A percentile compares a stretch with the other conserved stretches of the same genome.
Evolutionary conservation across 2,797 vertebrate genomes (phyloP).

Genomic region (Manis javanica): DNA sequence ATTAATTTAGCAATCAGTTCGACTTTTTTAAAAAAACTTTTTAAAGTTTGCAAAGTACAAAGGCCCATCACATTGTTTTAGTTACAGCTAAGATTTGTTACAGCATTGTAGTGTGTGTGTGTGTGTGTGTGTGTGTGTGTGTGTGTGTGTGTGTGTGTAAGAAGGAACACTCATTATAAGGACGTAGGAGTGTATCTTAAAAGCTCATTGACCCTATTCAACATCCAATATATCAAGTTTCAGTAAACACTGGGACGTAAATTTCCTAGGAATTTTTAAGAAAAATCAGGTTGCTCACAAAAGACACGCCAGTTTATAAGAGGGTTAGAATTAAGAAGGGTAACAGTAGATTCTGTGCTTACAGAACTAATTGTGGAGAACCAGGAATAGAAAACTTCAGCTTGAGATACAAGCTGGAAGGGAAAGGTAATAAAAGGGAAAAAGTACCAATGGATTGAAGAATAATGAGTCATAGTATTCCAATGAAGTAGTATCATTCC

Average conservation of each 20-base stretch:
- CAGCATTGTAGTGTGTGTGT: background rate
- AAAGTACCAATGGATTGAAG: background rate
- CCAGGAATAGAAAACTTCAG: background rate
- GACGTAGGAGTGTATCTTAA: background rate
- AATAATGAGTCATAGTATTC: background rate
- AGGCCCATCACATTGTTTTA: background rate
- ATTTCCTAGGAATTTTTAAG: background rate
- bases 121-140: background rate
- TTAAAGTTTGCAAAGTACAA: background rate
- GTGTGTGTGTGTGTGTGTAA: background rate
- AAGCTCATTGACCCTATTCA: background rate
- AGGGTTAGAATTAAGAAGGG: background rate
- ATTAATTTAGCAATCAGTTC: background rate
- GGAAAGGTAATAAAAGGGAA: background rate
- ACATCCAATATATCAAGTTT: background rate
- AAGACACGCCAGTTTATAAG: background rate
- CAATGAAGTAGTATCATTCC: background rate
- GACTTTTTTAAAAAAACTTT: no score
- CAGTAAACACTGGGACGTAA: background rate
- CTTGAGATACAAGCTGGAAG: background rate
- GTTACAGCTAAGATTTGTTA: conserved; percentile 15
- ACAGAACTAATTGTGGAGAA: background rate
- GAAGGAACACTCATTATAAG: background rate
- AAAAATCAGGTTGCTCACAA: background rate
- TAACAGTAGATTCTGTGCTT: background rate